Evolutionary conservation across 2,888 invertebrate species (phyloP).

Genomic region (Caenorhabditis drosophilae): DNA sequence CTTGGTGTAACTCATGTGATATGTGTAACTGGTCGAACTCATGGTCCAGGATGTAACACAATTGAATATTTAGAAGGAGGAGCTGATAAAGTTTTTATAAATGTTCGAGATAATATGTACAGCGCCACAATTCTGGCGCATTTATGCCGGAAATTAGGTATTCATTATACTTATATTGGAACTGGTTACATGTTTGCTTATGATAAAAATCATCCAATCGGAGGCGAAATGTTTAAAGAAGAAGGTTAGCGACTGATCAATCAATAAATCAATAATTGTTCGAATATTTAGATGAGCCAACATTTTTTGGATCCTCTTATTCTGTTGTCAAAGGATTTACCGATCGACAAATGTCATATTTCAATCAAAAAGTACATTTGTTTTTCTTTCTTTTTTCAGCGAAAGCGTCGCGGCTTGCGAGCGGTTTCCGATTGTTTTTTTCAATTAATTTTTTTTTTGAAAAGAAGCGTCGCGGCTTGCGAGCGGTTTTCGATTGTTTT

Average conservation of each 20-base stretch:
- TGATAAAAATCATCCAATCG: slow-evolving; percentile 65
- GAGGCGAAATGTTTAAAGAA: slow-evolving; percentile 56
- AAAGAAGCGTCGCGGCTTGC: no score
- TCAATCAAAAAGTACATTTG: slow-evolving; percentile 39
- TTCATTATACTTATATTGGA: slow-evolving; percentile 68
- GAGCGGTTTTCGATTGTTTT: no score
- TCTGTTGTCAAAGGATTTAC: slow-evolving; percentile 68
- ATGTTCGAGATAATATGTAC: slow-evolving; percentile 66
- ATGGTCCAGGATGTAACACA: slow-evolving; percentile 57
- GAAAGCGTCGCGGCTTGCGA: no score
- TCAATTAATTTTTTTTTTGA: no score
- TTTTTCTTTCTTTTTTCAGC: neutral
- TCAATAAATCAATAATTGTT: no score
- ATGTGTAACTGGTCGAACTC: slow-evolving; percentile 65
- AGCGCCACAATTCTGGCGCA: slow-evolving; percentile 60
- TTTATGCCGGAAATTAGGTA: slow-evolving; percentile 55
- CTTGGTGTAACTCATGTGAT: slow-evolving; percentile 66
- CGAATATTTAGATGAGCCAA: slow-evolving; percentile 60
- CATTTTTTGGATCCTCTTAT: slow-evolving; percentile 68
- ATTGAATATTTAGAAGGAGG: slow-evolving; percentile 68
- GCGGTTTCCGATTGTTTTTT: no score
- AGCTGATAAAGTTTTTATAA: slow-evolving; percentile 60
- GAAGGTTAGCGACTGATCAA: no score
- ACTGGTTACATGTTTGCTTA: slow-evolving; percentile 68
- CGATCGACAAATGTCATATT: slow-evolving; percentile 56